Evolutionary conservation across 2,888 invertebrate genomes (phyloP).

Genomic region (Diplolepis rosae): DNA sequence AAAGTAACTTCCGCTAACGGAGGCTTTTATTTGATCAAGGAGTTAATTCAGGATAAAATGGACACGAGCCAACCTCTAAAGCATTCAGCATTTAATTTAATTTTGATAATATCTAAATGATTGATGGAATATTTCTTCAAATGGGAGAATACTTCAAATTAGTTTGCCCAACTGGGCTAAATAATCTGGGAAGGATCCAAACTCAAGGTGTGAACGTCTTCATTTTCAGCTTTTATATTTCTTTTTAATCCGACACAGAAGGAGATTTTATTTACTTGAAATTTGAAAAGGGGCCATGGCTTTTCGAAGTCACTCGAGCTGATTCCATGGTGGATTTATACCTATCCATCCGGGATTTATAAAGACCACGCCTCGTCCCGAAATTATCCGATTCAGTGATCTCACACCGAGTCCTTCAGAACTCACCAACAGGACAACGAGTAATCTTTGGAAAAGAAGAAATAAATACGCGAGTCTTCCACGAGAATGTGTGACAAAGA

Average conservation of each 20-base stretch:
- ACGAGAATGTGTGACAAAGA: slow-evolving; percentile 15
- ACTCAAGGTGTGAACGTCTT: slow-evolving; percentile 17
- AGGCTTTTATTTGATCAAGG: slow-evolving; percentile 23
- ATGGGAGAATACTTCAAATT: neutral
- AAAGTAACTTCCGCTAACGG: slow-evolving; percentile 18
- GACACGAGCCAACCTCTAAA: slow-evolving; percentile 24
- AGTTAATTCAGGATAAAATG: slow-evolving; percentile 18
- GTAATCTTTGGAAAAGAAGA: slow-evolving; percentile 25
- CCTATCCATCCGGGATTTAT: slow-evolving; percentile 46
- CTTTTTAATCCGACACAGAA: neutral
- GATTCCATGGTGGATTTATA: slow-evolving; percentile 48
- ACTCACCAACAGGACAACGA: slow-evolving; percentile 37
- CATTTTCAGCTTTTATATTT: slow-evolving; percentile 28
- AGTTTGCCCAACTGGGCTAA: neutral
- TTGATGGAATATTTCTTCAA: neutral
- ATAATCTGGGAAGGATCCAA: slow-evolving; percentile 14
- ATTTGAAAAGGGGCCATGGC: slow-evolving; percentile 16
- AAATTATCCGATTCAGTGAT: slow-evolving; percentile 60
- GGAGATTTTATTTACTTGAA: slow-evolving; percentile 24
- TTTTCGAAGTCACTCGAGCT: slow-evolving; percentile 14
- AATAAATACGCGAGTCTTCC: slow-evolving; percentile 32
- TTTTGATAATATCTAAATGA: too few species aligned
- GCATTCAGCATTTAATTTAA: too few species aligned
- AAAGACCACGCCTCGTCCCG: slow-evolving; percentile 46
- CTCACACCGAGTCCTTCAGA: slow-evolving; percentile 34